Evolutionary conservation across 1,140 invertebrate genomes (phyloP), one percentile per base, ranked within the genome.

Genomic region (Drosophila novamexicana): DNA sequence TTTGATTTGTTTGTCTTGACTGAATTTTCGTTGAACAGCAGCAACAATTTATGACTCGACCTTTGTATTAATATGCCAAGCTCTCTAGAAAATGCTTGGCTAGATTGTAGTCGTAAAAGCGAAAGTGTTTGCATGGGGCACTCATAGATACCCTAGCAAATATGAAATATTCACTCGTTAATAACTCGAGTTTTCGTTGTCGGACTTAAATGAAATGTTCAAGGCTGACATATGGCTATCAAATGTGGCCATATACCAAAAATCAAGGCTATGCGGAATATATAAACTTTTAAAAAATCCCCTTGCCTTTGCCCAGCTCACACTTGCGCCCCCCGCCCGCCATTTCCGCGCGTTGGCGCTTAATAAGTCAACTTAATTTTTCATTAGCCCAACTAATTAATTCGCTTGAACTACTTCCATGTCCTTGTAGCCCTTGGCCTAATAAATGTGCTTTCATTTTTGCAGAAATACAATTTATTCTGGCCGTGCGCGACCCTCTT

Each of bases 11-110:
- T 53, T 37, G 22, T 29, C 22, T 29, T 29, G 22, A 29, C 22
- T 29, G 22, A 29, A 29, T 29, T 29, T 29, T 29, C 22, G 34
- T 52, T 52, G 50, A n/a, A 9, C 53, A 34, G 32, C 61, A 45
- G 52, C 34, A 52, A 64, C 36, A 62, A 59, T 81, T 81, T 81
- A 81, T 81, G 59, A 32, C 32, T 63, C 70, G 69, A 81, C 79
- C 79, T 82, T 77, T 77, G 57, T 61, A 40, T 61, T 63, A 77
- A 63, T 34, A 50, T 14, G 8, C 32, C 12, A 14, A 32, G 40
- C 8, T 47, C 14, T 18, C 10, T 7, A 10, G 40, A 12, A 40
- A 39, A 22, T 40, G n/a, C 50, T 6, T 4, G 32, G 50, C 29
- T 7, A 32, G 4, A 29, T 29, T 29, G 22, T 29, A 29, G 22